Percentiles rank a stretch among this genome's conserved stretches.
Evolutionary conservation across 1,140 invertebrate genomes (phyloP).

Genomic region (Brachionus sp.): DNA sequence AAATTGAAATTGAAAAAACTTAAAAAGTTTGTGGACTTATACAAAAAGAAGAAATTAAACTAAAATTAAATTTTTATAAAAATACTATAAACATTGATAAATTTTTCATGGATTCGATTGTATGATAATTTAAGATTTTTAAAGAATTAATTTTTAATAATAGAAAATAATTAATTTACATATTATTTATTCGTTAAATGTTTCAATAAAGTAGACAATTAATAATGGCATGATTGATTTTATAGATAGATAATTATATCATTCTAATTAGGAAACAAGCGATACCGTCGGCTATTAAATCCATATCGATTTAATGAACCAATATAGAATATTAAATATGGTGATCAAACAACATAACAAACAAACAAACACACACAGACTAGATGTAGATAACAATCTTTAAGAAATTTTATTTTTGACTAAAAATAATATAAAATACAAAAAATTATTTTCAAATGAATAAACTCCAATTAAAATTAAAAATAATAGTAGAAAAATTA

Average conservation of each 20-base stretch:
- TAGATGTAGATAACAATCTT: slow-evolving; percentile 6
- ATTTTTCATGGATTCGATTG: too few relatives aligned
- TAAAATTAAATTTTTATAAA: too few relatives aligned
- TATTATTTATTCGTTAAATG: too few relatives aligned
- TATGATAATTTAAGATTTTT: too few relatives aligned
- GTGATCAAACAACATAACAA: too few relatives aligned
- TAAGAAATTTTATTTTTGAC: neutral
- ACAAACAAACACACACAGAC: neutral
- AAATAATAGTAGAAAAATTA: neutral
- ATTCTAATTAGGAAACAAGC: neutral
- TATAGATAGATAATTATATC: neutral
- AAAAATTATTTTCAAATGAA: slow-evolving; percentile 30
- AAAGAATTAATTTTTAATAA: too few relatives aligned
- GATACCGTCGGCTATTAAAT: neutral
- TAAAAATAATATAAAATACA: neutral
- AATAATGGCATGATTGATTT: neutral
- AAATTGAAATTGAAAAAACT: neutral
- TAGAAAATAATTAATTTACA: too few relatives aligned
- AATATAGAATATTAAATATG: too few relatives aligned
- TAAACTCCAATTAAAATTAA: neutral
- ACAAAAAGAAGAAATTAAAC: too few relatives aligned
- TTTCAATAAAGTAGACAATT: neutral
- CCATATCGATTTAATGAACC: neutral
- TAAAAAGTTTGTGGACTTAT: too few relatives aligned
- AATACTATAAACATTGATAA: too few relatives aligned